Conservation (phyloP, 2,797 vertebrate genomes). For the Chaetodon trifasciatus region DNA sequence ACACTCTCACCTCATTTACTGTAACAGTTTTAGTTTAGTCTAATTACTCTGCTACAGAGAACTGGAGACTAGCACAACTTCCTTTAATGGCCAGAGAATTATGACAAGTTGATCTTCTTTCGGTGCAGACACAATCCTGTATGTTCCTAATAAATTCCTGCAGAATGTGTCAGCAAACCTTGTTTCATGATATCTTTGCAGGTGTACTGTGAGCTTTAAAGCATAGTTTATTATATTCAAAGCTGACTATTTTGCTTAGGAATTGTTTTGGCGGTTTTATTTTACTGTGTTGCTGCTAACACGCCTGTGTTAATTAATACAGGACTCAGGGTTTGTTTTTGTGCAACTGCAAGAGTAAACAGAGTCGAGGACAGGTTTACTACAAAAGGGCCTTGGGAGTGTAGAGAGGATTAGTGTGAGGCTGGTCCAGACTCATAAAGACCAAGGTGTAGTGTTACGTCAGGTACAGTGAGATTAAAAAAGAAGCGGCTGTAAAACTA, state of each 20-base stretch:
- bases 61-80: background rate
- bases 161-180: background rate
- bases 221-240: constrained; percentile 2
- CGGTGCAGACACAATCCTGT: background rate
- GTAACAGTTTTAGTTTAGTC: background rate
- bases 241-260: background rate
- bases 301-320: constrained; percentile 5
- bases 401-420: constrained; percentile 54
- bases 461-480: constrained; percentile 22
- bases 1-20: constrained; percentile 13
- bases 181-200: background rate
- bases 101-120: background rate
- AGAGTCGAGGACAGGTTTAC: constrained; percentile 36
- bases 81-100: background rate
- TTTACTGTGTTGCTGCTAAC: background rate
- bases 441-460: constrained; percentile 35
- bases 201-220: background rate
- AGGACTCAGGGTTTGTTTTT: constrained; percentile 17
- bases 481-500: constrained; percentile 35
- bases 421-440: constrained; percentile 56
- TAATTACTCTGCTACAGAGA: constrained; percentile 14
- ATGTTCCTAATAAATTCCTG: background rate
- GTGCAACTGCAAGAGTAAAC: constrained; percentile 27
- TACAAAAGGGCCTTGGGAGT: constrained; percentile 23
- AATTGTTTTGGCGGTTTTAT: constrained; percentile 11